Evolutionary conservation across 2,888 invertebrate species (phyloP), one percentile per base, ranked within the genome.

Genomic region (Lycocerus yunnanus): DNA sequence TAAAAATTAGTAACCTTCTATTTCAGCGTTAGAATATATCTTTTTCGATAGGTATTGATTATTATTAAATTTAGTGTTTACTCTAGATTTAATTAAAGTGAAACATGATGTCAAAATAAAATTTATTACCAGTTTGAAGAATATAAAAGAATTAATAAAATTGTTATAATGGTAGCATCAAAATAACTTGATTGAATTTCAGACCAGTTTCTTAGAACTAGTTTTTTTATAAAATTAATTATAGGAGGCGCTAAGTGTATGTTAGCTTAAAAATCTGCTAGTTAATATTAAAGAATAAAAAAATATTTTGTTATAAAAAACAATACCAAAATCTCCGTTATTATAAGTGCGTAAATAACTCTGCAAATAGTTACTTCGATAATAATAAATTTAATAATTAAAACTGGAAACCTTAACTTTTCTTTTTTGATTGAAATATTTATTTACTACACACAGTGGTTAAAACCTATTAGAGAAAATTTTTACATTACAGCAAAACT

Each of bases 141-240:
- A 15, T 73, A 61, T 65, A 24, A 61, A 69, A 73, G 74, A 79
- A 79, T 78, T 79, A 79, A 79, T 78, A 78, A 77, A 78, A 73
- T 73, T 15, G 13, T 67, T 77, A 75, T 80, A 78, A 80, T 78
- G 75, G 77, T 74, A 74, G 76, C 77, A 77, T 77, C 78, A 76
- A 75, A 79, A 79, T 75, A 78, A 76, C 69, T 67, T 76, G 79
- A 79, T 79, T 78, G 79, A 78, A 79, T 72, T 72, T 72, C 74
- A 67, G 69, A 70, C 70, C 65, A 18, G 65, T 66, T 71, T 71
- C 60, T 66, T 14, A 66, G 70, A 70, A 65, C 43, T 58, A 11
- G 21, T 65, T 71, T 43, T 43, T 27, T 24, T 24, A 20, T 11
- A 20, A 58, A 24, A 71, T 71, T 71, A 71, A 71, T 71, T 71